Evolutionary conservation across 2,797 vertebrate species (phyloP).

Genomic region (Phaenicophaeus curvirostris): DNA sequence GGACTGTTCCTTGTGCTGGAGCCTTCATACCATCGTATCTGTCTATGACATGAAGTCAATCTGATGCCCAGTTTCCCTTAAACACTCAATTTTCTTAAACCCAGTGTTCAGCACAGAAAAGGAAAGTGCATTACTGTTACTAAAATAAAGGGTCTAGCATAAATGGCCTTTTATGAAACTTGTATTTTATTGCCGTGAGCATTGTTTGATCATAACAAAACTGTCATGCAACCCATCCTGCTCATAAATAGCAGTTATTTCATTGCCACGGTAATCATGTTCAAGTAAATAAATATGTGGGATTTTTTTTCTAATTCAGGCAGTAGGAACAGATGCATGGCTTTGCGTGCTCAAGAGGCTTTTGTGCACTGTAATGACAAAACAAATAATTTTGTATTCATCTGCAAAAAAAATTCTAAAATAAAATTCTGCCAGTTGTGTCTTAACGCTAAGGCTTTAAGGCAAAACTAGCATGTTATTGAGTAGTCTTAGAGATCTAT

Average conservation of each 20-base stretch:
- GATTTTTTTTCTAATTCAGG: neutral
- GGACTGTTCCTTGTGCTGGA: neutral
- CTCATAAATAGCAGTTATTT: neutral
- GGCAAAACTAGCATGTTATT: neutral
- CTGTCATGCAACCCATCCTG: neutral
- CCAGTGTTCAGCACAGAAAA: neutral
- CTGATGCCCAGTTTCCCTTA: neutral
- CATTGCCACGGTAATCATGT: fast-evolving
- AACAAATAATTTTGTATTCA: neutral
- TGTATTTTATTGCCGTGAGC: neutral
- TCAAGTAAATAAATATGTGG: neutral
- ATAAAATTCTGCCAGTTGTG: neutral
- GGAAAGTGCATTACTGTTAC: neutral
- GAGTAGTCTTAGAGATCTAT: neutral
- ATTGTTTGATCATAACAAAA: neutral
- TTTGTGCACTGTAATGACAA: neutral
- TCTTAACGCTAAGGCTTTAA: neutral
- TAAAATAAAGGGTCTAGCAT: neutral
- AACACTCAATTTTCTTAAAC: neutral
- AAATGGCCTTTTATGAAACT: neutral
- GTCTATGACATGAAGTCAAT: neutral
- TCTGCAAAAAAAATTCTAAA: neutral
- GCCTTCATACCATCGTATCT: neutral
- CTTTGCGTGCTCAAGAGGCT: neutral
- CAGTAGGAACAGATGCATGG: neutral